These are phyloP conservation scores for Calonectris borealis DNA, from an alignment of 2,113 vertebrate genomes.

Conservation along the genomic window DNA sequence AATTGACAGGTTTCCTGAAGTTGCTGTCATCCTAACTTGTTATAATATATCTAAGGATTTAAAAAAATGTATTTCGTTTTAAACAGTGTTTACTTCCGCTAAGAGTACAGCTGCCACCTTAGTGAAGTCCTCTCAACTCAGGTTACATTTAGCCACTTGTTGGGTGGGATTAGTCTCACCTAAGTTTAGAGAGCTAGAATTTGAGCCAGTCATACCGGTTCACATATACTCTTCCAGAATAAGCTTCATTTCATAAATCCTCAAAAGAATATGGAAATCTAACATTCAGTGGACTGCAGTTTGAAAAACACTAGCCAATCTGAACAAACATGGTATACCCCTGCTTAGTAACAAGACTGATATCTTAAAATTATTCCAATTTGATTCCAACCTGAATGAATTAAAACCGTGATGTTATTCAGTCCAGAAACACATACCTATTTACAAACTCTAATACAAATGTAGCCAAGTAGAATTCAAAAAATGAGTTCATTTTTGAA, in stretches of 20 bases:
- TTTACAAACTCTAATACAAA: not conserved
- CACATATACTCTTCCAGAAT: not conserved
- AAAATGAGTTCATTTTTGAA: not conserved
- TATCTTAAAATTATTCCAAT: not conserved
- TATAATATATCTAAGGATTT: not conserved
- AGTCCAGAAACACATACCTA: not conserved
- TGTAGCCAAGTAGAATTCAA: not conserved
- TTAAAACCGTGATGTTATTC: not conserved
- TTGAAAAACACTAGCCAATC: not conserved
- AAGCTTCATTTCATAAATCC: not conserved
- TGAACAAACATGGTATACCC: not conserved
- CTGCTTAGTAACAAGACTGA: not conserved
- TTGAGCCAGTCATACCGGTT: not conserved
- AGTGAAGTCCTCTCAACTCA: not conserved
- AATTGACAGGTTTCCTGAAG: not conserved
- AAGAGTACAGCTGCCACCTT: not conserved
- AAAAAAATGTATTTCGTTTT: rapidly evolving
- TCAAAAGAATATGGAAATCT: not conserved
- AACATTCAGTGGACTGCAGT: not conserved
- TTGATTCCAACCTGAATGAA: not conserved
- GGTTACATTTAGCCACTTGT: not conserved
- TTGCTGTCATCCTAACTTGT: not conserved
- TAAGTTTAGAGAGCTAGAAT: not conserved
- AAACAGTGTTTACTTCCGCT: not conserved
- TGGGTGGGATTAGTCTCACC: not conserved